Evolutionary conservation across 64 coral and sea anemone genomes (phyloP).

Genomic region (Montipora efflorescens): DNA sequence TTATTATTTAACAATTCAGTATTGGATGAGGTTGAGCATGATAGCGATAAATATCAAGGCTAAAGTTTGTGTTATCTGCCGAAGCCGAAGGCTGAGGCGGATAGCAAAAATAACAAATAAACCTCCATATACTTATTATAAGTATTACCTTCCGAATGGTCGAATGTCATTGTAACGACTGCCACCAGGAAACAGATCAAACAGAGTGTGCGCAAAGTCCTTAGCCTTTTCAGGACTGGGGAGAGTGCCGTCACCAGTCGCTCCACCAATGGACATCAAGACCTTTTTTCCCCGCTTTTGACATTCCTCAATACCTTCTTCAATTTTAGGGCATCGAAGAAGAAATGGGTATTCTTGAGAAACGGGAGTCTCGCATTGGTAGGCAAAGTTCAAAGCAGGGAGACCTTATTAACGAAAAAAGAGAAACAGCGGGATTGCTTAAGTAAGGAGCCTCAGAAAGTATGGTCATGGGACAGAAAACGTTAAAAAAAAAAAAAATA

Average conservation of each 20-base stretch:
- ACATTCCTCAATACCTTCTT: slow-evolving; percentile 84
- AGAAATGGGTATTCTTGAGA: slow-evolving; percentile 69
- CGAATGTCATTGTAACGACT: slow-evolving; percentile 30
- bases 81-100: too few relatives aligned
- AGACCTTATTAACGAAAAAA: slow-evolving; percentile 24
- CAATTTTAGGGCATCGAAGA: slow-evolving; percentile 78
- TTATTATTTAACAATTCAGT: too few relatives aligned
- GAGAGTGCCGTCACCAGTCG: slow-evolving; percentile 78
- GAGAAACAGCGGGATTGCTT: too few relatives aligned
- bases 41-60: too few relatives aligned
- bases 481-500: too few relatives aligned
- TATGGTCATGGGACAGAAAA: too few relatives aligned
- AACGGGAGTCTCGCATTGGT: slow-evolving; percentile 61
- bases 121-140: too few relatives aligned
- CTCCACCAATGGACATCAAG: slow-evolving; percentile 86
- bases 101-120: too few relatives aligned
- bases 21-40: too few relatives aligned
- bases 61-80: too few relatives aligned
- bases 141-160: slow-evolving; percentile 74
- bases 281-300: slow-evolving; percentile 85
- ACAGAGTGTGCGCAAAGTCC: slow-evolving; percentile 68
- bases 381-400: slow-evolving; percentile 87
- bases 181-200: slow-evolving; percentile 81
- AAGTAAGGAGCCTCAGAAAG: neutral
- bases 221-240: slow-evolving; percentile 43